Evolutionary conservation across 2,888 invertebrate genomes (phyloP).

Genomic region (Macroteleia sp.): DNA sequence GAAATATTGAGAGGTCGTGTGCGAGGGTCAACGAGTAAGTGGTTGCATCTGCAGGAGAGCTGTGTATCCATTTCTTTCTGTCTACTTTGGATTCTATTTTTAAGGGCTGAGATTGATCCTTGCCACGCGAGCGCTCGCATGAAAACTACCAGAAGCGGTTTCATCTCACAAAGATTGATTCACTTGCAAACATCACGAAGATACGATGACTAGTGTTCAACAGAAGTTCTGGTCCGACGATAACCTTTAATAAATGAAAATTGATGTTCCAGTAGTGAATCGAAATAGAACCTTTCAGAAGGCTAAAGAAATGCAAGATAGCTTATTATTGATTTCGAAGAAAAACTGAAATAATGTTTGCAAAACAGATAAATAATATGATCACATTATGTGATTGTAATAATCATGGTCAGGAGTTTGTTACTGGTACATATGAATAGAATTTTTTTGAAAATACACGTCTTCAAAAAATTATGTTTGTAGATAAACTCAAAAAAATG

Average conservation of each 20-base stretch:
- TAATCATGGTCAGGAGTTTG: too few relatives aligned
- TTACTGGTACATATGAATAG: too few relatives aligned
- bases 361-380: too few relatives aligned
- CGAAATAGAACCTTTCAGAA: conserved; percentile 37
- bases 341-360: too few relatives aligned
- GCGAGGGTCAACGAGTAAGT: conserved; percentile 59
- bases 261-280: conserved; percentile 4
- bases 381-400: too few relatives aligned
- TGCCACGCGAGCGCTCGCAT: conserved; percentile 59
- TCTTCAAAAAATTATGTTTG: too few relatives aligned
- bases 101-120: conserved; percentile 48
- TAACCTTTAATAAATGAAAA: conserved; percentile 46
- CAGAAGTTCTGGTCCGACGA: conserved; percentile 20
- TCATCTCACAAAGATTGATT: conserved; percentile 44
- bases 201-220: conserved; percentile 36
- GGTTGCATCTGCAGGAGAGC: conserved; percentile 50
- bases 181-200: conserved; percentile 50
- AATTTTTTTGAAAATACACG: too few relatives aligned
- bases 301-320: too few relatives aligned
- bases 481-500: too few relatives aligned
- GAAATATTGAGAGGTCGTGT: conserved; percentile 59
- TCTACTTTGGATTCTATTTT: conserved; percentile 61
- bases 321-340: too few relatives aligned
- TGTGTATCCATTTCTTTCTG: conserved; percentile 49
- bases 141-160: conserved; percentile 59